phyloP scores from a whole-genome alignment of 2,797 vertebrate species.

The Pipistrellus kuhlii region DNA sequence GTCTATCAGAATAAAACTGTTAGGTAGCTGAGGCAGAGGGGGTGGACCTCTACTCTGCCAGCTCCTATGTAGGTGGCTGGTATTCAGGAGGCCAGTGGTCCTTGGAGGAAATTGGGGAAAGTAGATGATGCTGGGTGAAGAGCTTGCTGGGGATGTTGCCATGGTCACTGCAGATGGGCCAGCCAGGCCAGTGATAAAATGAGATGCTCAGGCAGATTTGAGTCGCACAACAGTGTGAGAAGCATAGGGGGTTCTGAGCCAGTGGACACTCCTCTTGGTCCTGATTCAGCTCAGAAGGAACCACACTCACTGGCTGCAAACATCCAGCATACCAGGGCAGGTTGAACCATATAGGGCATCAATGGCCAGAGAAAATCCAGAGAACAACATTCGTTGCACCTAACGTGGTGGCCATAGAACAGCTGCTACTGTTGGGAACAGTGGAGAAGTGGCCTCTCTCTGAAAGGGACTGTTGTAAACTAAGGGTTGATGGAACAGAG shows the following conservation, averaged over 20 bases:
- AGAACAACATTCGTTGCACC: rapidly evolving
- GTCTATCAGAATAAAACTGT: background rate
- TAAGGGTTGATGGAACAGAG: background rate
- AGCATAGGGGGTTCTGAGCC: background rate
- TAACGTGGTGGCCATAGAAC: rapidly evolving
- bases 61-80: background rate
- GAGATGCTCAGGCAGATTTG: background rate
- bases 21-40: background rate
- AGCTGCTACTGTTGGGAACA: background rate
- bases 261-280: background rate
- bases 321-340: rapidly evolving
- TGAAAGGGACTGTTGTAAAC: background rate
- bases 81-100: too few relatives aligned
- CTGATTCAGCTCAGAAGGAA: background rate
- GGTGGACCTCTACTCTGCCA: background rate
- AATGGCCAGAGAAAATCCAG: background rate
- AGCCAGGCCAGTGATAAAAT: background rate
- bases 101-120: background rate
- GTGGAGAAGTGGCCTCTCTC: background rate
- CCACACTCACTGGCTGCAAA: background rate
- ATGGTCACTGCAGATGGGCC: rapidly evolving
- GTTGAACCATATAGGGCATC: too few relatives aligned
- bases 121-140: background rate
- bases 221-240: background rate
- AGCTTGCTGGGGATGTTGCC: background rate